Evolutionary conservation across 1,140 invertebrate species (phyloP).

Genomic region (Drosophila burlai): DNA sequence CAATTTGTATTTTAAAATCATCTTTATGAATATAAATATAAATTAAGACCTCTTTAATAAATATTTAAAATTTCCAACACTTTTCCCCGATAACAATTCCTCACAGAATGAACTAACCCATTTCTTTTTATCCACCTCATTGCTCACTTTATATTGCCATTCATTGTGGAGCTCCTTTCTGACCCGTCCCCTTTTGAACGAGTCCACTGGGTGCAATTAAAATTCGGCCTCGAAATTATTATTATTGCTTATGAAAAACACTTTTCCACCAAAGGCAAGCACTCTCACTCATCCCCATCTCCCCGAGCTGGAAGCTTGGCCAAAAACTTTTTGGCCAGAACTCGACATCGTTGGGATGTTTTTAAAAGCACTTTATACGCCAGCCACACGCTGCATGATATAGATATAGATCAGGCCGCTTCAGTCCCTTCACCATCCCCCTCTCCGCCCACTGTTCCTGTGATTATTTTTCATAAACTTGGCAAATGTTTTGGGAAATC

Average conservation of each 20-base stretch:
- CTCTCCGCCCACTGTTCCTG: slow-evolving; percentile 24
- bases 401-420: slow-evolving; percentile 38
- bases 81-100: neutral
- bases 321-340: slow-evolving; percentile 51
- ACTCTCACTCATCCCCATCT: slow-evolving; percentile 14
- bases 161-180: slow-evolving; percentile 11
- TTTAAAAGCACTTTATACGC: slow-evolving; percentile 82
- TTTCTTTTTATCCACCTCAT: slow-evolving; percentile 10
- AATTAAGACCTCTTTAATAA: neutral
- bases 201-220: slow-evolving; percentile 78
- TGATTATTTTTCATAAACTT: slow-evolving; percentile 83
- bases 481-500: slow-evolving; percentile 78
- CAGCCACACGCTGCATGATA: slow-evolving; percentile 53
- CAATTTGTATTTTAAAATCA: too few species aligned
- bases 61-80: neutral
- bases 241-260: slow-evolving; percentile 81
- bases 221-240: slow-evolving; percentile 80
- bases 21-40: too few species aligned
- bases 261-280: slow-evolving; percentile 48
- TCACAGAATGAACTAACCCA: slow-evolving; percentile 12
- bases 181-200: slow-evolving; percentile 60
- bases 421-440: neutral
- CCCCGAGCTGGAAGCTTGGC: slow-evolving; percentile 13
- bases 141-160: slow-evolving; percentile 27
- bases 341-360: slow-evolving; percentile 64